These are phyloP conservation scores for Syngnathus typhle DNA, from an alignment of 2,113 vertebrate species.

Conservation along the genomic window DNA sequence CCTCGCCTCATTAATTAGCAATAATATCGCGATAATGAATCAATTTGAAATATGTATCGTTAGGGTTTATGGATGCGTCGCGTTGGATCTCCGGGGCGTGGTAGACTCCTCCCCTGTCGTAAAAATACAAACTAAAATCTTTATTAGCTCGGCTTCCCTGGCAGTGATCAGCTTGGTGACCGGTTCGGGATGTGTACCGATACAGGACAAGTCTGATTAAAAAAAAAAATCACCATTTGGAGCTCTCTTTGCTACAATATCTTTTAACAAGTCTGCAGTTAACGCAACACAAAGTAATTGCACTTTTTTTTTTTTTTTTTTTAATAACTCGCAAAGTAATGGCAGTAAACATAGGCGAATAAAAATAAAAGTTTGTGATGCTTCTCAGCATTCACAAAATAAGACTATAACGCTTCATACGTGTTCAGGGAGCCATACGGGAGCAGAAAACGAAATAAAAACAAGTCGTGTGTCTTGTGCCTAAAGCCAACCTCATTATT, in stretches of 20 bases:
- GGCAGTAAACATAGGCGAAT: neutral
- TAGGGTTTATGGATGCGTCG: neutral
- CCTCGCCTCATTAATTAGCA: slow-evolving; percentile 29
- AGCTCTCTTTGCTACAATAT: neutral
- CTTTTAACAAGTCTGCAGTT: neutral
- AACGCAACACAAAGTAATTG: neutral
- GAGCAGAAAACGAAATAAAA: neutral
- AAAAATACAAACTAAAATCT: neutral
- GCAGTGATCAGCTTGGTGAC: no score
- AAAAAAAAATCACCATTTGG: neutral
- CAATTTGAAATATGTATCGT: slow-evolving; percentile 15
- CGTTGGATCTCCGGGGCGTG: neutral
- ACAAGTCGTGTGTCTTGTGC: neutral
- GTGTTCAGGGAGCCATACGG: neutral
- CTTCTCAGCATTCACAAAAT: neutral
- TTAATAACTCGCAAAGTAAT: neutral
- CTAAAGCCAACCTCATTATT: neutral
- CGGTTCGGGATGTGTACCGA: no score
- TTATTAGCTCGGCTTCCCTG: no score
- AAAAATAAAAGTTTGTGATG: neutral
- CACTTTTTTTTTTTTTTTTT: neutral
- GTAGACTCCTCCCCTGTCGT: neutral
- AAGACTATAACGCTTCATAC: neutral
- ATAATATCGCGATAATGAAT: slow-evolving; percentile 21
- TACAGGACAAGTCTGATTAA: no score